Base-by-base conservation (phyloP, 2,797 vertebrate species). In the Premnoplex brunnescens region DNA sequence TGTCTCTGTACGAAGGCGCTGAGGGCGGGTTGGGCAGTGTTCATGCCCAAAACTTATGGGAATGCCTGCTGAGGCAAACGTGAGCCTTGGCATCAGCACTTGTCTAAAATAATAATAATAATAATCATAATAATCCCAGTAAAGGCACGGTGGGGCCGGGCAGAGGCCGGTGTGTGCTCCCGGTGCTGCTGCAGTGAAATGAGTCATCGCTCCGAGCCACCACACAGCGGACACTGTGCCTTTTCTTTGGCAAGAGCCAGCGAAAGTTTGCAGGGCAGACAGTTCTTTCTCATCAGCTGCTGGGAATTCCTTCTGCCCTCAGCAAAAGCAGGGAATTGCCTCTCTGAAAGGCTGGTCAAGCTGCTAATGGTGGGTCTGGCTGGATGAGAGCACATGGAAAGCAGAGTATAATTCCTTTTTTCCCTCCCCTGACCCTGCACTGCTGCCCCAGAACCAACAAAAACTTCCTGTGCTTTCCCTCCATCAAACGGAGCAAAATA, bases 181-280 rank as follows among this genome's bases (percentile, higher is more conserved):
- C 21, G 6, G 44, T 22, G 88, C 80, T 93, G 71, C 96, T 97
- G 96, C 94, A 79, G 92, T 96, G 85, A 58, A 95, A 95, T 97
- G 97, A 98, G 89, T 97, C 96, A 96, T 95, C 87, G 28, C 43
- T 74, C 67, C 86, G 21, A 28, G 91, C 85, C 91, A 43, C 32
- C 89, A 59, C 72, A 36, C 92, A 84, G 64, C 95, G 77, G 79
- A 83, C 19, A 14, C 23, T 13, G 44, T 19, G 68, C 8, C 7
- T 7, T 67, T 34, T 78, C 44, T 12, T 6, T 91, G 85, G 81
- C 41, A 79, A 2, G 24, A 26, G 22, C 3, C 14, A 55, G 62
- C 34, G 14, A 66, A 91, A 90, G 80, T 86, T 79, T 94, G 64
- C 88, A 87, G 93, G 64, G 56, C 39, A 59, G 16, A 41, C 78